Percentiles rank a stretch among this genome's conserved stretches.
Conservation (phyloP, 2,113 vertebrate genomes). For the Mola mola region DNA sequence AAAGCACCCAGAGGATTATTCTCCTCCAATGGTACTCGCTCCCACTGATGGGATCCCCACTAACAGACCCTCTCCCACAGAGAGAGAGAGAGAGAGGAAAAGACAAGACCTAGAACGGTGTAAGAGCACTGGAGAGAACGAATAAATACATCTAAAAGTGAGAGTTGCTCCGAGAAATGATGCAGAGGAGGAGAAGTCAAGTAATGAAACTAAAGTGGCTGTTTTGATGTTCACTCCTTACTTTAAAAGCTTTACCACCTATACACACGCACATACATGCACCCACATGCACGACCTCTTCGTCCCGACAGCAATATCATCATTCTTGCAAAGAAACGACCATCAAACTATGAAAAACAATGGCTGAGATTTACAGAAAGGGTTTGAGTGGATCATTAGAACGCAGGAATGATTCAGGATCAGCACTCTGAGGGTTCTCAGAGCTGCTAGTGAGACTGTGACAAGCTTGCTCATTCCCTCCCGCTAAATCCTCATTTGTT, state of each 20-base stretch:
- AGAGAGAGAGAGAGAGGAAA: conserved; percentile 12
- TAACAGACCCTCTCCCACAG: conserved; percentile 23
- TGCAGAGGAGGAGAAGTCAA: neutral
- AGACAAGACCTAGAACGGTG: neutral
- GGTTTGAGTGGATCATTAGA: conserved; percentile 6
- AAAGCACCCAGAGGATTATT: conserved; percentile 73
- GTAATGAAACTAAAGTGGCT: neutral
- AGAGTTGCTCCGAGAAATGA: too few relatives aligned
- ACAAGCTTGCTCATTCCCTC: too few relatives aligned
- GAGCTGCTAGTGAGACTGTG: too few relatives aligned
- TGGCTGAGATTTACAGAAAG: conserved; percentile 34
- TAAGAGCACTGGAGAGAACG: too few relatives aligned
- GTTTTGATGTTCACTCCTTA: neutral
- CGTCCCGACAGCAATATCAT: neutral
- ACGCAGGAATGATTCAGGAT: too few relatives aligned
- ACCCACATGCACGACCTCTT: neutral
- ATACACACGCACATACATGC: neutral
- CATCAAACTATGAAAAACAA: too few relatives aligned
- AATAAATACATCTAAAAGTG: too few relatives aligned
- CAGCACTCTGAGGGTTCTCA: neutral
- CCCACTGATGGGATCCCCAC: conserved; percentile 33
- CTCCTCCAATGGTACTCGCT: conserved; percentile 50
- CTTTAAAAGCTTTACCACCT: neutral
- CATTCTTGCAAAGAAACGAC: neutral
- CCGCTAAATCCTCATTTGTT: too few relatives aligned